A percentile compares a stretch with the other conserved stretches of the same genome.
Conservation (phyloP, 2,797 vertebrate species). For the Gobio occitaniae region DNA sequence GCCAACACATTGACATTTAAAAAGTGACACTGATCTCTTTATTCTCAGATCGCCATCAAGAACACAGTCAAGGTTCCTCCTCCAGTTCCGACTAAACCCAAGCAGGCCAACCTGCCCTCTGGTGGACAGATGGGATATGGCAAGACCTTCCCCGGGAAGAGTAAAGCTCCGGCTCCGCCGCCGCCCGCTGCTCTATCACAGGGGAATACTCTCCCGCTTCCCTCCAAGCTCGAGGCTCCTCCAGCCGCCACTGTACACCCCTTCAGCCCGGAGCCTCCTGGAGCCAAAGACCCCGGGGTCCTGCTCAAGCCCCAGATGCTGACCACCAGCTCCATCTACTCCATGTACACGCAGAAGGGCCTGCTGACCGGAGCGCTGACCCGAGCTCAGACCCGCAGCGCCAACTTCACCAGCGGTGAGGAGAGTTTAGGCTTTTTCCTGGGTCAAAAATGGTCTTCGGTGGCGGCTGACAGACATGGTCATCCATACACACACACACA, state of each 20-base stretch:
- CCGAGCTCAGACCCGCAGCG: slow-evolving; percentile 82
- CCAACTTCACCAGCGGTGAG: slow-evolving; percentile 88
- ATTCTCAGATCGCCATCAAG: slow-evolving; percentile 80
- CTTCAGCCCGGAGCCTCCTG: slow-evolving; percentile 90
- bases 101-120: slow-evolving; percentile 85
- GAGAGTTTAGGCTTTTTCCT: neutral
- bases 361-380: slow-evolving; percentile 73
- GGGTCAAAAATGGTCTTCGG: no score
- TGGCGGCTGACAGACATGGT: no score
- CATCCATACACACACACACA: no score
- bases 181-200: slow-evolving; percentile 52
- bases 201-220: slow-evolving; percentile 81
- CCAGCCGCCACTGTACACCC: slow-evolving; percentile 92
- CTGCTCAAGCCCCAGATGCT: slow-evolving; percentile 89
- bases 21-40: neutral
- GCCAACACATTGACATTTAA: neutral
- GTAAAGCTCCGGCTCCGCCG: slow-evolving; percentile 78
- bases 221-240: slow-evolving; percentile 88
- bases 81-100: slow-evolving; percentile 95
- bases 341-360: slow-evolving; percentile 92
- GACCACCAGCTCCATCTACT: slow-evolving; percentile 93
- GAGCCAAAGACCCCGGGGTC: slow-evolving; percentile 82
- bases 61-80: slow-evolving; percentile 91
- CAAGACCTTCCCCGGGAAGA: slow-evolving; percentile 83
- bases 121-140: slow-evolving; percentile 76